Percentiles rank a stretch among this genome's conserved stretches.
phyloP scores from a whole-genome alignment of 1,140 invertebrate species.

The Medauroidea extradentata region DNA sequence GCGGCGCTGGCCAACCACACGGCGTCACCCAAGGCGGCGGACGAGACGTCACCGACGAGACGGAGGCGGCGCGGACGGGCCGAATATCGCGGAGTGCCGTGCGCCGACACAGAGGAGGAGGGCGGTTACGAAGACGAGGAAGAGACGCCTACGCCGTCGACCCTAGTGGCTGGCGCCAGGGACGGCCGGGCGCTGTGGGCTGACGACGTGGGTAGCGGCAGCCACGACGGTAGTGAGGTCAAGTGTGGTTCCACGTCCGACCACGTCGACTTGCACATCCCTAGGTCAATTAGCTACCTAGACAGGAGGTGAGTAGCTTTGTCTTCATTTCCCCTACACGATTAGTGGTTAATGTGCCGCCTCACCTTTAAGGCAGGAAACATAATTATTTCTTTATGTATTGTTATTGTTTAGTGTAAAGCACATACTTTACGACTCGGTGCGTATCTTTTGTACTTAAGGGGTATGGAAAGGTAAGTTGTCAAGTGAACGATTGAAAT shows the following conservation, averaged over 20 bases:
- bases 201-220: not conserved
- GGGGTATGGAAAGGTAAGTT: too few species aligned
- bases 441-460: too few species aligned
- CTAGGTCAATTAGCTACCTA: not conserved
- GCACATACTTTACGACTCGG: too few species aligned
- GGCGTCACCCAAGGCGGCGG: not conserved
- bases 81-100: conserved; percentile 64
- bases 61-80: conserved; percentile 34
- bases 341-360: too few species aligned
- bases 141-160: conserved; percentile 41
- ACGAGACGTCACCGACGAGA: not conserved
- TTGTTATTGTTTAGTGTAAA: too few species aligned
- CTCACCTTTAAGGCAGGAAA: too few species aligned
- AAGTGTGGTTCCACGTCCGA: not conserved
- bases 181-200: not conserved
- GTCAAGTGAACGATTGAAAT: too few species aligned
- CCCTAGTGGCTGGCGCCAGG: conserved; percentile 20
- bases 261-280: not conserved
- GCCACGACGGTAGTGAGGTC: not conserved
- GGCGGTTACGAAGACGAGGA: conserved; percentile 44
- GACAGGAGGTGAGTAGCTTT: not conserved
- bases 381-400: too few species aligned
- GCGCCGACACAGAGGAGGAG: conserved; percentile 54
- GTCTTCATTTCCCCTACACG: not conserved
- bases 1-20: conserved; percentile 14